These are phyloP conservation scores for Nomada flava DNA, from an alignment of 2,888 invertebrate species.

Conservation along the genomic window DNA sequence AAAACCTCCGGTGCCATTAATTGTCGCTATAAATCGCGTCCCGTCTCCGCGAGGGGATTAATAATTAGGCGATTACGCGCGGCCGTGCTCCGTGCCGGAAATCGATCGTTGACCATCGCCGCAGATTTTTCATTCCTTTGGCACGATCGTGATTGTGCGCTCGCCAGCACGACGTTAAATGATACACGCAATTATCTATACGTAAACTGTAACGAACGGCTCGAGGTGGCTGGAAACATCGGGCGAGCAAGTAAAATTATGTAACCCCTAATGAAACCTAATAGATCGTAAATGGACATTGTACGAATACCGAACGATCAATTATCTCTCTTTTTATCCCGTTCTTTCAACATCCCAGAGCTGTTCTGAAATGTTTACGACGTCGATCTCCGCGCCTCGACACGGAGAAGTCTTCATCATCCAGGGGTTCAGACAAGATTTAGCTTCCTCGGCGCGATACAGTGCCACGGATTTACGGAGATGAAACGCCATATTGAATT, in stretches of 20 bases:
- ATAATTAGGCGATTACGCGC: constrained; percentile 69
- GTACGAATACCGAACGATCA: background rate
- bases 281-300: constrained; percentile 1
- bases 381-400: background rate
- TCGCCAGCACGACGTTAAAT: constrained; percentile 33
- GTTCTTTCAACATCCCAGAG: background rate
- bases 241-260: background rate
- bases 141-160: constrained; percentile 32
- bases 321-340: background rate
- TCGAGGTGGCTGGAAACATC: background rate
- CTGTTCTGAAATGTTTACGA: background rate
- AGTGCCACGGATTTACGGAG: background rate
- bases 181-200: constrained; percentile 45
- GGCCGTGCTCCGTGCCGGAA: constrained; percentile 58
- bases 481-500: background rate
- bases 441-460: background rate
- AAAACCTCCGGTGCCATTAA: constrained; percentile 73
- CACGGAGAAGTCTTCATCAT: background rate
- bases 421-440: background rate
- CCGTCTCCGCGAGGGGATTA: constrained; percentile 64
- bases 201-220: constrained; percentile 35
- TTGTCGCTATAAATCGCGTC: constrained; percentile 76
- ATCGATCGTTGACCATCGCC: constrained; percentile 60
- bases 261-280: constrained; percentile 3
- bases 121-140: constrained; percentile 37